Percentiles rank a stretch among this genome's conserved stretches.
Evolutionary conservation across 2,888 invertebrate genomes (phyloP).

Genomic region (Auanema freiburgensis): DNA sequence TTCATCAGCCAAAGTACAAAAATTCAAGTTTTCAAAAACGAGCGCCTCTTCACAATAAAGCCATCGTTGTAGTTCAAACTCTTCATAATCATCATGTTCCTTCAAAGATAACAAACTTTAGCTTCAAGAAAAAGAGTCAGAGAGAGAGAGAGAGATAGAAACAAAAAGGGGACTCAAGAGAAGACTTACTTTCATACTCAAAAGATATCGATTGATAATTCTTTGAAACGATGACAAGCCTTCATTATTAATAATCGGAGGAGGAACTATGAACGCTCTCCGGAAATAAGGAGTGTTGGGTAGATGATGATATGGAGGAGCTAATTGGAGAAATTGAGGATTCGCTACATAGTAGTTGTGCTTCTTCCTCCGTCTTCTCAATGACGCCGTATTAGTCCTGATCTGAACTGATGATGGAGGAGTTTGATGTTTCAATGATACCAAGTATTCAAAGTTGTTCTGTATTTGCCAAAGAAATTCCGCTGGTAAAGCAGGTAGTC

Average conservation of each 20-base stretch:
- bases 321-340: conserved; percentile 13
- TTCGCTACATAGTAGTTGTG: too few species aligned
- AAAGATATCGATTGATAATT: conserved; percentile 31
- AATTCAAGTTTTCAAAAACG: too few species aligned
- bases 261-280: conserved; percentile 31
- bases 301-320: conserved; percentile 37
- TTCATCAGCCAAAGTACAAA: too few species aligned
- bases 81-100: too few species aligned
- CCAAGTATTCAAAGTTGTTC: conserved; percentile 1
- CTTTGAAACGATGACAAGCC: conserved; percentile 20
- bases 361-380: too few species aligned
- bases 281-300: conserved; percentile 44
- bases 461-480: conserved; percentile 12
- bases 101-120: too few species aligned
- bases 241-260: conserved; percentile 15
- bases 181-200: conserved; percentile 22
- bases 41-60: too few species aligned
- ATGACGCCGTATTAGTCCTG: too few species aligned
- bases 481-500: conserved; percentile 3
- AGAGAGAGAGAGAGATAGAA: too few species aligned
- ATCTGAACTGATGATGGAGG: background rate
- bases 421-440: background rate
- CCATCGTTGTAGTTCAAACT: too few species aligned
- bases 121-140: too few species aligned
- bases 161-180: background rate